Percentiles rank a stretch among this genome's conserved stretches.
phyloP scores from a whole-genome alignment of 2,888 invertebrate genomes.

The Drosophila histrio region DNA sequence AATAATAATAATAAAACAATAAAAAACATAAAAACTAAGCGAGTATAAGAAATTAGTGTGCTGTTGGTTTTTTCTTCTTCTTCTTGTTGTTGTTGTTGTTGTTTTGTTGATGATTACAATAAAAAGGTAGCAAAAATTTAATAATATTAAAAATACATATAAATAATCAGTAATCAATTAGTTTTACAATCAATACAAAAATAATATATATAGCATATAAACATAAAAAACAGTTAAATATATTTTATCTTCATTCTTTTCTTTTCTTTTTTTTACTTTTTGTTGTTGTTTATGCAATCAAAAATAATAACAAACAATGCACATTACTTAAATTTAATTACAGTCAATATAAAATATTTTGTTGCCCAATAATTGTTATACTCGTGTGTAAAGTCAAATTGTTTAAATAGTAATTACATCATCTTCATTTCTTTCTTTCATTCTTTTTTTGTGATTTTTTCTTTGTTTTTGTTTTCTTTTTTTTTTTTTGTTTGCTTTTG shows the following conservation, averaged over 20 bases:
- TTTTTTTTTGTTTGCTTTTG: conserved; percentile 27
- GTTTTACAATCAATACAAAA: conserved; percentile 73
- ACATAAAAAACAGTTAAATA: conserved; percentile 77
- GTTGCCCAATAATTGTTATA: conserved; percentile 5
- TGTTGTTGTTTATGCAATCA: conserved; percentile 42
- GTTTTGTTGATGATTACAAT: conserved; percentile 43
- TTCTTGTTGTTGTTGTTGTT: conserved; percentile 27
- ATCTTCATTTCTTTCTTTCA: not conserved
- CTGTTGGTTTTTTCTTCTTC: conserved; percentile 42
- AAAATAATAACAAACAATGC: conserved; percentile 75
- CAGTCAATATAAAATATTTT: conserved; percentile 37
- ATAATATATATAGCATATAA: conserved; percentile 54
- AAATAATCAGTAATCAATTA: conserved; percentile 76
- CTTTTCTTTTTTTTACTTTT: conserved; percentile 11
- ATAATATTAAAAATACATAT: conserved; percentile 51
- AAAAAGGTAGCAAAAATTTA: conserved; percentile 68
- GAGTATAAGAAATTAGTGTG: conserved; percentile 74
- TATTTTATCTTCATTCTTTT: conserved; percentile 22
- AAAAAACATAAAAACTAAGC: conserved; percentile 72
- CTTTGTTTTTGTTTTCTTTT: conserved; percentile 2
- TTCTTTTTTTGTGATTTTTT: not conserved
- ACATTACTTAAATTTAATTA: conserved; percentile 63
- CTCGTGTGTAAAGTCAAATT: conserved; percentile 12
- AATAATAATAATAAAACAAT: conserved; percentile 61
- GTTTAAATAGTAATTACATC: conserved; percentile 12